phyloP scores from a whole-genome alignment of 2,113 vertebrate genomes.

The Clarias batrachus region DNA sequence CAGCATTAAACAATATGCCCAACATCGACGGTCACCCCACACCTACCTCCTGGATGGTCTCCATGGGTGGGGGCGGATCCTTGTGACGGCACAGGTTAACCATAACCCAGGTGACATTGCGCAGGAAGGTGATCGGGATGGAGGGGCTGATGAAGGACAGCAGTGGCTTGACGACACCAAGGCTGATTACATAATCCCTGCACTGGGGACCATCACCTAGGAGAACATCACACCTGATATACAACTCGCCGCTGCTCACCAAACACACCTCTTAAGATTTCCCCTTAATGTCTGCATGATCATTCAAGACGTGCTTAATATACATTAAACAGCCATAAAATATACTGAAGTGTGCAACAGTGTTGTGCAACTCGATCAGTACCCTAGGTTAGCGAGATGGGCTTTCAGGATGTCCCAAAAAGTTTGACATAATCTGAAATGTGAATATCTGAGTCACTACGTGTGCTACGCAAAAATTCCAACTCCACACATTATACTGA shows the following conservation, averaged over 20 bases:
- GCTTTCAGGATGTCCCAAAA: background rate
- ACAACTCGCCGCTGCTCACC: background rate
- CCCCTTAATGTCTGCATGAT: background rate
- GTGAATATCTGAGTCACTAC: too few species aligned
- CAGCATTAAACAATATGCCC: too few species aligned
- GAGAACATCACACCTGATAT: background rate
- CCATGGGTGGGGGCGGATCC: conserved; percentile 97
- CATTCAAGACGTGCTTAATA: background rate
- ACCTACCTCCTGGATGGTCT: conserved; percentile 96
- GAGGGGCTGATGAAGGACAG: conserved; percentile 98
- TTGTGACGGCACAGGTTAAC: conserved; percentile 99
- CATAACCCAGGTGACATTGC: conserved; percentile 99
- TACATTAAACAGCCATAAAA: background rate
- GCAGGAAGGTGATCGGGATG: conserved; percentile 98
- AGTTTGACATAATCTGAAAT: too few species aligned
- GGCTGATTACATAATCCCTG: conserved; percentile 96
- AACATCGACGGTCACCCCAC: background rate
- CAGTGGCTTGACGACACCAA: conserved; percentile 95
- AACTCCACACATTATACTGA: too few species aligned
- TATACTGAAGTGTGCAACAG: background rate
- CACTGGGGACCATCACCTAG: conserved; percentile 96
- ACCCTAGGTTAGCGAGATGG: too few species aligned
- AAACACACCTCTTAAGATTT: background rate
- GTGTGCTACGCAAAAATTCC: too few species aligned
- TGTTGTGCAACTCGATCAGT: background rate